Evolutionary conservation across 1,140 invertebrate genomes (phyloP).

Genomic region (Coenobita brevimanus): DNA sequence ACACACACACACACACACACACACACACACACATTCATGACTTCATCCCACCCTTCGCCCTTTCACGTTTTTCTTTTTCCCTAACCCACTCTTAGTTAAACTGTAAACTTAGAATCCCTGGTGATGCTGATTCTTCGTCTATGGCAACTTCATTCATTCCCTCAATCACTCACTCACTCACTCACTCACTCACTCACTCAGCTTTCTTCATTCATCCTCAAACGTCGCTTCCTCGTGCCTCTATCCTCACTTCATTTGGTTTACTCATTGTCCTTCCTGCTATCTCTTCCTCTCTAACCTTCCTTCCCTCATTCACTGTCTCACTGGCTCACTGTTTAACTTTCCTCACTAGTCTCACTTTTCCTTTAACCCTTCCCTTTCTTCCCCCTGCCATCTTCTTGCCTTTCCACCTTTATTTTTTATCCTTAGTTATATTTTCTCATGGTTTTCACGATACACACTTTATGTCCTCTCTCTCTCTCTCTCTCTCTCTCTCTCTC

Average conservation of each 20-base stretch:
- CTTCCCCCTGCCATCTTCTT: not conserved
- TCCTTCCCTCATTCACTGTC: not conserved
- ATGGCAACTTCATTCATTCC: too few species aligned
- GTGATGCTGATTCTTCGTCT: too few species aligned
- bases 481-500: slow-evolving; percentile 11
- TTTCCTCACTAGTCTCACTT: not conserved
- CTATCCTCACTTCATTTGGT: not conserved
- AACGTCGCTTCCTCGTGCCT: too few species aligned
- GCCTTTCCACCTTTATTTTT: not conserved
- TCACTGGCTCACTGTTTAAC: not conserved
- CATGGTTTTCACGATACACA: too few species aligned
- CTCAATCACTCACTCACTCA: not conserved
- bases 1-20: not conserved
- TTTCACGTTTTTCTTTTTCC: too few species aligned
- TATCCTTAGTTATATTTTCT: not conserved
- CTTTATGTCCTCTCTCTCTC: too few species aligned
- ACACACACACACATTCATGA: too few species aligned
- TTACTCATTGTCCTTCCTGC: not conserved
- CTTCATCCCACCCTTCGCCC: too few species aligned
- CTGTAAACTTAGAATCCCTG: too few species aligned
- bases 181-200: not conserved
- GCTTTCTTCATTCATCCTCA: too few species aligned
- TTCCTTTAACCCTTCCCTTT: not conserved
- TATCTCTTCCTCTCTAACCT: not conserved
- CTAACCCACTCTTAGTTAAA: too few species aligned